Percentiles rank a stretch among this genome's conserved stretches.
phyloP scores from a whole-genome alignment of 2,113 vertebrate genomes.

The Lamprotornis superbus region DNA sequence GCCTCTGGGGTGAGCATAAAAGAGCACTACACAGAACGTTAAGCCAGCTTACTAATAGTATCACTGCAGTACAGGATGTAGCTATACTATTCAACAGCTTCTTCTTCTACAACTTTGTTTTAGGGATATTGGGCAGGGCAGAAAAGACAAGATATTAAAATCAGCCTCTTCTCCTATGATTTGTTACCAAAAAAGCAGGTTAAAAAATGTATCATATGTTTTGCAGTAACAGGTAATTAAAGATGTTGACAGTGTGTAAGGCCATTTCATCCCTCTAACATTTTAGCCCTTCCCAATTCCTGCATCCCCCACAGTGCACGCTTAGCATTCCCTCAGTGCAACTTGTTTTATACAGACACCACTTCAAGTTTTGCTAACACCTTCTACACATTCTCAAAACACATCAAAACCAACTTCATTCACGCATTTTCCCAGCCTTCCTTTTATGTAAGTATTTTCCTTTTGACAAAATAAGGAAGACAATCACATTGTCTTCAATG shows the following conservation, averaged over 20 bases:
- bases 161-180: background rate
- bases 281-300: background rate
- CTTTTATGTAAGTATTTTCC: background rate
- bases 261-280: background rate
- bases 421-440: background rate
- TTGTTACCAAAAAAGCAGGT: background rate
- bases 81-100: background rate
- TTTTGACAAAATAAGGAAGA: background rate
- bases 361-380: background rate
- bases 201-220: background rate
- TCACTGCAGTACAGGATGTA: background rate
- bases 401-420: background rate
- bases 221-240: background rate
- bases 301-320: background rate
- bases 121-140: background rate
- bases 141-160: background rate
- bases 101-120: background rate
- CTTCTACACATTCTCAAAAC: background rate
- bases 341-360: background rate
- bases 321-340: background rate
- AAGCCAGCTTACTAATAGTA: background rate
- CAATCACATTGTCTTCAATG: background rate
- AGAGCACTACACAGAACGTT: background rate
- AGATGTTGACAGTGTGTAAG: background rate
- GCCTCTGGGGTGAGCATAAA: conserved; percentile 19